Conservation (phyloP, 1,140 invertebrate species). For the Macrotrachela quadricornifera region DNA sequence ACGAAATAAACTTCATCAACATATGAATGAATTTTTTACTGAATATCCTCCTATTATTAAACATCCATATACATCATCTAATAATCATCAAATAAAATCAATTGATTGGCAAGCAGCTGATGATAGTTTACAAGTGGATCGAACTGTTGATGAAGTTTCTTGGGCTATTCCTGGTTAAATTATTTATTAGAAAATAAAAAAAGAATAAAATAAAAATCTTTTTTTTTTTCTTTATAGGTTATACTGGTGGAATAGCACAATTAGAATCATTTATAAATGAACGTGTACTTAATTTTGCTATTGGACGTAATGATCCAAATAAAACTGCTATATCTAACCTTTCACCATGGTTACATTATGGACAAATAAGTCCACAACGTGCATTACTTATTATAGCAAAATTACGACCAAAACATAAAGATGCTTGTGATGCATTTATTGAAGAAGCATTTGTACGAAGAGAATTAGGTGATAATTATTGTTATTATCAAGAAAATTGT, state of each 20-base stretch:
- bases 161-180: slow-evolving; percentile 44
- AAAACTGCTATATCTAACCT: slow-evolving; percentile 50
- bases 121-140: slow-evolving; percentile 43
- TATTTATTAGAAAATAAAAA: too few relatives aligned
- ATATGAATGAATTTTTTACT: slow-evolving; percentile 47
- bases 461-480: slow-evolving; percentile 72
- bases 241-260: slow-evolving; percentile 41
- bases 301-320: slow-evolving; percentile 57
- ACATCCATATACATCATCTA: slow-evolving; percentile 41
- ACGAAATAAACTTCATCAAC: slow-evolving; percentile 57
- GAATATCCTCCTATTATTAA: slow-evolving; percentile 57
- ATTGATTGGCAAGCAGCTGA: slow-evolving; percentile 50
- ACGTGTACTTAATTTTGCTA: slow-evolving; percentile 44
- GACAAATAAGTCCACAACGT: slow-evolving; percentile 60
- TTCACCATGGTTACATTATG: slow-evolving; percentile 76
- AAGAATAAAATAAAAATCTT: too few relatives aligned
- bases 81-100: slow-evolving; percentile 24
- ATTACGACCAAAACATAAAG: slow-evolving; percentile 37
- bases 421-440: slow-evolving; percentile 52
- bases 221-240: slow-evolving; percentile 23
- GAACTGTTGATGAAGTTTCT: slow-evolving; percentile 43
- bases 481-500: slow-evolving; percentile 58
- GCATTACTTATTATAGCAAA: slow-evolving; percentile 50
- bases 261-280: slow-evolving; percentile 48
- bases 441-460: slow-evolving; percentile 65